A percentile compares a stretch with the other conserved stretches of the same genome.
phyloP scores from a whole-genome alignment of 2,113 vertebrate genomes.

The Petroica traversi region DNA sequence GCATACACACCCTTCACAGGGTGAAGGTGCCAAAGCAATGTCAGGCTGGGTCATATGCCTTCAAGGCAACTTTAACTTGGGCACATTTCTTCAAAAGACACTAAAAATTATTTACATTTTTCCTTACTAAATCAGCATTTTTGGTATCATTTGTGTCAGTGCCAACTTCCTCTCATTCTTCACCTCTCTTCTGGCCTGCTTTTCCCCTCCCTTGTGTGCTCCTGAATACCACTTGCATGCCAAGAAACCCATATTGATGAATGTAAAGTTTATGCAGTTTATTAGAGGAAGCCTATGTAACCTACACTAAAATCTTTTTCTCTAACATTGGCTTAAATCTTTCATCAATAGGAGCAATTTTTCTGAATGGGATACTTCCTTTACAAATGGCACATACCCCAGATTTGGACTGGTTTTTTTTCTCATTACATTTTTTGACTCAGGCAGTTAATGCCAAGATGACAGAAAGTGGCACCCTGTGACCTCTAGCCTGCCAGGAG shows the following conservation, averaged over 20 bases:
- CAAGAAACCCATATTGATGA: conserved; percentile 6
- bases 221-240: not conserved
- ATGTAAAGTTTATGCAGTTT: conserved; percentile 9
- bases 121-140: conserved; percentile 56
- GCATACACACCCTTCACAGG: not conserved
- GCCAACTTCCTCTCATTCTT: conserved; percentile 28
- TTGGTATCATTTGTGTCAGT: conserved; percentile 7
- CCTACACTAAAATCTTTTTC: not conserved
- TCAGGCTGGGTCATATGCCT: conserved; percentile 14
- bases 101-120: not conserved
- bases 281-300: not conserved
- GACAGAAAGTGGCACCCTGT: not conserved
- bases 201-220: not conserved
- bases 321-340: not conserved
- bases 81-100: conserved; percentile 49
- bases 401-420: not conserved
- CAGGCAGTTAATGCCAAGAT: not conserved
- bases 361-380: not conserved
- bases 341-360: not conserved
- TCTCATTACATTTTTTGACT: not conserved
- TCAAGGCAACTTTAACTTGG: conserved; percentile 33
- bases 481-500: not conserved
- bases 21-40: conserved; percentile 47
- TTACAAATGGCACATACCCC: not conserved
- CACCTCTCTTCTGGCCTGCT: not conserved